Percentiles rank a stretch among this genome's conserved stretches.
Evolutionary conservation across 2,888 invertebrate genomes (phyloP).

Genomic region (Caenorhabditis parvicauda): DNA sequence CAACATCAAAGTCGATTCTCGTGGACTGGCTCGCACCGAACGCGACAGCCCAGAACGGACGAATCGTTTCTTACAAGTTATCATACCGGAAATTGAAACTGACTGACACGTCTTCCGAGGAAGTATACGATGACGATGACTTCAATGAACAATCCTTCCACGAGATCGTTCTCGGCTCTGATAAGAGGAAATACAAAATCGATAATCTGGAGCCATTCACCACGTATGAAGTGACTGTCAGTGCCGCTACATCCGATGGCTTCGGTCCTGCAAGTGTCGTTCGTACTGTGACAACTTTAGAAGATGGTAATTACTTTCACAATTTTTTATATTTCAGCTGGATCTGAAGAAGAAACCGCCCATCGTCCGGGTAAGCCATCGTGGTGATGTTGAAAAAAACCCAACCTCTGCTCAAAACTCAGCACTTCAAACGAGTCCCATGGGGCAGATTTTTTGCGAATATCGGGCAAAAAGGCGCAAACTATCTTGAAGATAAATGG

Average conservation of each 20-base stretch:
- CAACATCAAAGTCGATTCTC: conserved; percentile 83
- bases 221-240: conserved; percentile 90
- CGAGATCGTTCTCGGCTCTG: background rate
- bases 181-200: conserved; percentile 26
- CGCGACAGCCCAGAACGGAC: conserved; percentile 82
- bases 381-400: no score
- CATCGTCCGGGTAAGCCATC: conserved; percentile 26
- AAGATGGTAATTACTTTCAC: conserved; percentile 84
- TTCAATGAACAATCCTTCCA: no score
- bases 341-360: conserved; percentile 20
- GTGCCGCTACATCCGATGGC: conserved; percentile 84
- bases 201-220: conserved; percentile 66
- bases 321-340: conserved; percentile 25
- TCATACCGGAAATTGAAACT: conserved; percentile 10
- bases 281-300: conserved; percentile 87
- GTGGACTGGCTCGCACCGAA: conserved; percentile 91
- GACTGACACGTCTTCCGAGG: conserved; percentile 73
- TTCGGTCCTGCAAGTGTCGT: conserved; percentile 90
- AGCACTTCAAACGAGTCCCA: no score
- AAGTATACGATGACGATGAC: conserved; percentile 61
- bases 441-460: no score
- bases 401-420: no score
- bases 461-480: no score
- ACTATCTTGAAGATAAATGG: no score
- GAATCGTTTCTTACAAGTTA: conserved; percentile 6